These are phyloP conservation scores for Trinorchestia longiramus DNA, from an alignment of 1,140 invertebrate species.

Conservation along the genomic window DNA sequence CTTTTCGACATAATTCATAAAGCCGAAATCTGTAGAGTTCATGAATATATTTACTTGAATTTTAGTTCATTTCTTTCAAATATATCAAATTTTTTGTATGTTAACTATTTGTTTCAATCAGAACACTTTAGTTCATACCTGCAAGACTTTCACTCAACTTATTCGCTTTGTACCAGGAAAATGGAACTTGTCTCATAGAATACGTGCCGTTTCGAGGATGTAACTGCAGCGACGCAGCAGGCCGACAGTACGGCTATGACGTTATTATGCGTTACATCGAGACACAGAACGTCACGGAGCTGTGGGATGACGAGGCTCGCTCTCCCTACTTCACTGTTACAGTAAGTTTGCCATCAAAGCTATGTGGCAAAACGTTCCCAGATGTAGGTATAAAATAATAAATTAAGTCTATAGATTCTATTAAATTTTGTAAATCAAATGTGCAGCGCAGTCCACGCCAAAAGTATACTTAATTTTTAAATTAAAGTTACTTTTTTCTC, in stretches of 20 bases:
- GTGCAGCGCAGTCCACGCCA: too few relatives aligned
- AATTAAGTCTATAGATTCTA: too few relatives aligned
- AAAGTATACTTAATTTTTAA: too few relatives aligned
- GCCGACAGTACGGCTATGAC: constrained; percentile 68
- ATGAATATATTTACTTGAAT: neutral
- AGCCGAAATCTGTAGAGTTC: neutral
- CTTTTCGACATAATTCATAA: too few relatives aligned
- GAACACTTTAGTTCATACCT: neutral
- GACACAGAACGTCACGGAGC: constrained; percentile 67
- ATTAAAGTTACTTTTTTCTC: too few relatives aligned
- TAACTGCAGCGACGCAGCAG: constrained; percentile 72
- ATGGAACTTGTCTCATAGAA: constrained; percentile 69
- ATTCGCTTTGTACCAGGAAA: constrained; percentile 55
- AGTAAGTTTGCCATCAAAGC: constrained; percentile 59
- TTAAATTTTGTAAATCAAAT: too few relatives aligned
- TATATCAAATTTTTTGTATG: neutral
- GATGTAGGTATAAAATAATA: too few relatives aligned
- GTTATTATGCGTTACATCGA: constrained; percentile 63
- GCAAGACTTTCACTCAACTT: neutral
- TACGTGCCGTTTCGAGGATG: constrained; percentile 70
- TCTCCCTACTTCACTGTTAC: constrained; percentile 70
- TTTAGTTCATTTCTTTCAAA: too few relatives aligned
- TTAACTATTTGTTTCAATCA: neutral
- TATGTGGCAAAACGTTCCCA: too few relatives aligned
- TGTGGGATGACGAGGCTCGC: constrained; percentile 68